phyloP scores from a whole-genome alignment of 2,888 invertebrate genomes.

The Gastracanthus pulcherrimus region DNA sequence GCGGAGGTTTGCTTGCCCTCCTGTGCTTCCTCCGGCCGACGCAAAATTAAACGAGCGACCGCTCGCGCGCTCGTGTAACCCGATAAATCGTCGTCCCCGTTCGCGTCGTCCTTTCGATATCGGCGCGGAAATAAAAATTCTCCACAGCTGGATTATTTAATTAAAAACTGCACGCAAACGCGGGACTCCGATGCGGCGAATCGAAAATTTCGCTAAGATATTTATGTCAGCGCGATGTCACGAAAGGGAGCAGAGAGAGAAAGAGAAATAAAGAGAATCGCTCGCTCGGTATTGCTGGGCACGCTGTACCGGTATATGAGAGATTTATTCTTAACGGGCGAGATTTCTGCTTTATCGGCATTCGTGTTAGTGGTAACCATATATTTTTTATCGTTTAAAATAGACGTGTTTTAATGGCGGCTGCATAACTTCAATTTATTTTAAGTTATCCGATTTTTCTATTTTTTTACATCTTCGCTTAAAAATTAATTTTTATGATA shows the following conservation, averaged over 20 bases:
- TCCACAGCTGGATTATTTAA: slow-evolving; percentile 63
- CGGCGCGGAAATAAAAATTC: slow-evolving; percentile 63
- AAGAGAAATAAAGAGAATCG: background rate
- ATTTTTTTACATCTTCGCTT: too few species aligned
- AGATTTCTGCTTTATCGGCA: background rate
- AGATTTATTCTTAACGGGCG: background rate
- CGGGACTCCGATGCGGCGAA: background rate
- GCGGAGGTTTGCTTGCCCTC: slow-evolving; percentile 1
- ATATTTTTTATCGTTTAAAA: background rate
- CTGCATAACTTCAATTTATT: too few species aligned
- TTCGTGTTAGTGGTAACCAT: background rate
- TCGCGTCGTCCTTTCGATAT: slow-evolving; percentile 57
- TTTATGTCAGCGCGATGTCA: background rate
- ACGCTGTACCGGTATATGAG: background rate
- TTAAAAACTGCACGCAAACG: slow-evolving; percentile 55
- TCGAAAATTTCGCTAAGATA: background rate
- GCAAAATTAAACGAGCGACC: slow-evolving; percentile 62
- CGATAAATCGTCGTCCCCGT: slow-evolving; percentile 60
- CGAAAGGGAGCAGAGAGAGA: background rate
- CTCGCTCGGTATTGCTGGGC: background rate
- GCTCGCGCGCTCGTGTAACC: slow-evolving; percentile 55
- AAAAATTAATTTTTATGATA: too few species aligned
- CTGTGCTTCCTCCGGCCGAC: slow-evolving; percentile 30
- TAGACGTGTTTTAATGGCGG: background rate
- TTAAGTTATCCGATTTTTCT: too few species aligned